phyloP scores from a whole-genome alignment of 2,888 invertebrate species.

The Neuroscelio doddi region DNA sequence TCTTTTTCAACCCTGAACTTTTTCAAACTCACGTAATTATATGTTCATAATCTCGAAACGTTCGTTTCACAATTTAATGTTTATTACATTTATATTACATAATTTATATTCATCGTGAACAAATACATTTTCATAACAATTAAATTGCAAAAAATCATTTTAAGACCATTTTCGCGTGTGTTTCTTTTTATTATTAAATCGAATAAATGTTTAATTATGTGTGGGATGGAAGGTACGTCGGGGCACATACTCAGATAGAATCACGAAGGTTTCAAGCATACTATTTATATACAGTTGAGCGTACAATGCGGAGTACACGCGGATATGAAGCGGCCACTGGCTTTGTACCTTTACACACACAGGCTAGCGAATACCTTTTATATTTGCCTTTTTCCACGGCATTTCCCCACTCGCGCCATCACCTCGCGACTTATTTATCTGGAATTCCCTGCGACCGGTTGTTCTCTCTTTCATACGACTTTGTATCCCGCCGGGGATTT shows the following conservation, averaged over 20 bases:
- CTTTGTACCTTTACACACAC: constrained; percentile 11
- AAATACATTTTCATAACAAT: too few species aligned
- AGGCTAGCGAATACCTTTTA: constrained; percentile 22
- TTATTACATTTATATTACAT: too few species aligned
- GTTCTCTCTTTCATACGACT: constrained; percentile 6
- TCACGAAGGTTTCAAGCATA: constrained; percentile 15
- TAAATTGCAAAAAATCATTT: too few species aligned
- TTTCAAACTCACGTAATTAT: too few species aligned
- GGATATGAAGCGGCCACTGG: constrained; percentile 13
- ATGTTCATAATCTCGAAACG: too few species aligned
- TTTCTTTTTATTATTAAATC: too few species aligned
- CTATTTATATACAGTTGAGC: constrained; percentile 25
- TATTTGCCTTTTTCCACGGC: constrained; percentile 23
- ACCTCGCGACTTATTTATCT: constrained; percentile 24
- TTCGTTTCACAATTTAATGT: too few species aligned
- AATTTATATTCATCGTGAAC: too few species aligned
- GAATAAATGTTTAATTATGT: constrained; percentile 18
- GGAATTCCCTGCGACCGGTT: constrained; percentile 27
- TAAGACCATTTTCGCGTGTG: too few species aligned
- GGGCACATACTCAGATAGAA: constrained; percentile 18
- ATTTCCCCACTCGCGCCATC: not conserved
- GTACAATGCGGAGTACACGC: constrained; percentile 7
- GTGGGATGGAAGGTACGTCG: constrained; percentile 3
- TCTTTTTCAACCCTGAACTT: too few species aligned
- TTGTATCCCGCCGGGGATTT: constrained; percentile 4